Conservation (phyloP, 2,797 vertebrate species). For the Pygocentrus nattereri region DNA sequence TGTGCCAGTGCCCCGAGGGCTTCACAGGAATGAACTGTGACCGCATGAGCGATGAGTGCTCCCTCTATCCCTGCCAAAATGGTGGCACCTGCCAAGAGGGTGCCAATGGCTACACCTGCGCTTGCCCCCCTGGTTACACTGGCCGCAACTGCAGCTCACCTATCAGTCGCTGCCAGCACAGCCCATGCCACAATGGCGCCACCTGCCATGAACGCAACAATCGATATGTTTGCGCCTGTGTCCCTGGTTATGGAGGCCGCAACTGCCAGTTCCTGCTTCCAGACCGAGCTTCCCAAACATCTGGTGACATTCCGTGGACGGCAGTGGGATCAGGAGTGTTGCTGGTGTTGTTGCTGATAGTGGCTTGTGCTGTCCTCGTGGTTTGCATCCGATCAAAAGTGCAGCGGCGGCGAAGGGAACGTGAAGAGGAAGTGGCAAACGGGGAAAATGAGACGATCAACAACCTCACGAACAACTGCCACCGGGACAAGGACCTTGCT, state of each 20-base stretch:
- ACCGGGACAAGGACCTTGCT: slow-evolving; percentile 89
- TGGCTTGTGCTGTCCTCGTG: slow-evolving; percentile 88
- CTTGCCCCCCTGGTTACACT: slow-evolving; percentile 90
- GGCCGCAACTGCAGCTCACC: slow-evolving; percentile 94
- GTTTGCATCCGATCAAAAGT: slow-evolving; percentile 88
- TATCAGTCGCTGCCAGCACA: slow-evolving; percentile 91
- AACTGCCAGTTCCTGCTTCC: slow-evolving; percentile 97
- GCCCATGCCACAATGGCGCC: slow-evolving; percentile 95
- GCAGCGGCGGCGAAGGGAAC: slow-evolving; percentile 74
- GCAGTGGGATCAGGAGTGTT: slow-evolving; percentile 89
- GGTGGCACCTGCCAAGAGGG: slow-evolving; percentile 93
- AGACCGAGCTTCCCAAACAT: slow-evolving; percentile 84
- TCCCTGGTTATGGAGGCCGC: slow-evolving; percentile 89
- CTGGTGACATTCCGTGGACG: slow-evolving; percentile 88
- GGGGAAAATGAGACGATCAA: slow-evolving; percentile 93
- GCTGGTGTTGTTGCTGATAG: slow-evolving; percentile 88
- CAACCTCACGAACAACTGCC: slow-evolving; percentile 91
- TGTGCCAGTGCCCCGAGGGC: slow-evolving; percentile 93
- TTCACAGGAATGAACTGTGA: slow-evolving; percentile 93
- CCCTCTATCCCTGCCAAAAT: slow-evolving; percentile 87
- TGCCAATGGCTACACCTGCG: slow-evolving; percentile 86
- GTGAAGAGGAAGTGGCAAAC: slow-evolving; percentile 70
- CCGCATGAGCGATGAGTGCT: slow-evolving; percentile 88
- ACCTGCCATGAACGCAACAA: slow-evolving; percentile 93
- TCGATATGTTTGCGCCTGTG: slow-evolving; percentile 92